A percentile compares a stretch with the other conserved stretches of the same genome.
Conservation (phyloP, 2,888 invertebrate species). For the Polia nebulosa region DNA sequence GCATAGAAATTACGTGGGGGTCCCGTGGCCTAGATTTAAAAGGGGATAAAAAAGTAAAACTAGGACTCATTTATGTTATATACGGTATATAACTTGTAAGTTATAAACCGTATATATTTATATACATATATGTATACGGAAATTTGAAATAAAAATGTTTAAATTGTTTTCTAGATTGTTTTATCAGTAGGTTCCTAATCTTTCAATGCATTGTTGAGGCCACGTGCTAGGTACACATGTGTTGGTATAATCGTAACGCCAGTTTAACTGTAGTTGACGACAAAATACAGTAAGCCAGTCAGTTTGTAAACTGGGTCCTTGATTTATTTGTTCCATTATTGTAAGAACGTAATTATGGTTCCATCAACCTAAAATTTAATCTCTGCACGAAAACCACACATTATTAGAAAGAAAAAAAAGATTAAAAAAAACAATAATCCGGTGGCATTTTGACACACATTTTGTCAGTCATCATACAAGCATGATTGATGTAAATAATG, state of each 20-base stretch:
- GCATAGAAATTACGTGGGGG: not conserved
- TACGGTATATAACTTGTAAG: too few species aligned
- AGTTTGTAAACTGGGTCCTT: too few species aligned
- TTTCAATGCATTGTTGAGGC: not conserved
- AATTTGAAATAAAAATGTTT: not conserved
- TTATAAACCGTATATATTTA: too few species aligned
- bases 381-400: not conserved
- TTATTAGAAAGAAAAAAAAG: not conserved
- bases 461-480: not conserved
- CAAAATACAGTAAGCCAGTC: too few species aligned
- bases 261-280: not conserved
- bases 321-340: too few species aligned
- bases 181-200: not conserved
- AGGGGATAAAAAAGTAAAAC: not conserved
- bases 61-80: too few species aligned
- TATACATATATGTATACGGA: too few species aligned
- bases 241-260: not conserved
- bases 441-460: not conserved
- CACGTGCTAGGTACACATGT: constrained; percentile 8
- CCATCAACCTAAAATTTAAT: not conserved
- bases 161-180: not conserved
- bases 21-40: not conserved
- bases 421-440: not conserved
- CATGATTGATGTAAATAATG: not conserved
- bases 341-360: too few species aligned